These are phyloP conservation scores for Meleagris gallopavo DNA, from an alignment of 2,113 vertebrate genomes.

Conservation along the genomic window DNA sequence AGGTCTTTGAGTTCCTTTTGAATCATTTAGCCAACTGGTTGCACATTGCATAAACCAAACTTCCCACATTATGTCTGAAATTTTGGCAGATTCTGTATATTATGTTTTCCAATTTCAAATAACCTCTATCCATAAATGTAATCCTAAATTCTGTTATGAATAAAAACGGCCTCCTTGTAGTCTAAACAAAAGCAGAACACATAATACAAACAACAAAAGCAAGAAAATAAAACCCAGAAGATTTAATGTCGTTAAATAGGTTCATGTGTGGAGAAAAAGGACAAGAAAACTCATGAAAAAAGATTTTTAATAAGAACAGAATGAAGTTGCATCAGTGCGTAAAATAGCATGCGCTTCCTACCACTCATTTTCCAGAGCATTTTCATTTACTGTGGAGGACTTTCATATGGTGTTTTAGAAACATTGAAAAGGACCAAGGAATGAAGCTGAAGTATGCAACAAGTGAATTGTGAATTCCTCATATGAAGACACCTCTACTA, in stretches of 20 bases:
- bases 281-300: constrained; percentile 24
- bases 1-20: not conserved
- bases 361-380: not conserved
- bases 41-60: not conserved
- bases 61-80: not conserved
- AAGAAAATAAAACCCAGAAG: constrained; percentile 49
- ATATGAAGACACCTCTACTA: constrained; percentile 2
- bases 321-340: not conserved
- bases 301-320: constrained; percentile 28
- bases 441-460: not conserved
- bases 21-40: not conserved
- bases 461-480: constrained; percentile 1
- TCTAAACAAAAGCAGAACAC: constrained; percentile 43
- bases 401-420: not conserved
- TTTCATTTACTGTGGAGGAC: constrained; percentile 21
- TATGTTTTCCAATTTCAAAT: constrained; percentile 21
- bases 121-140: not conserved
- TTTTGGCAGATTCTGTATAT: constrained; percentile 1
- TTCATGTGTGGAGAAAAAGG: not conserved
- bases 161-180: not conserved
- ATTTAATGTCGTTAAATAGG: not conserved
- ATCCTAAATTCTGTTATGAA: not conserved
- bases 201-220: not conserved
- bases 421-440: not conserved
- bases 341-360: constrained; percentile 36